Base-by-base conservation (phyloP, 2,113 vertebrate species). In the Phycodurus eques region DNA sequence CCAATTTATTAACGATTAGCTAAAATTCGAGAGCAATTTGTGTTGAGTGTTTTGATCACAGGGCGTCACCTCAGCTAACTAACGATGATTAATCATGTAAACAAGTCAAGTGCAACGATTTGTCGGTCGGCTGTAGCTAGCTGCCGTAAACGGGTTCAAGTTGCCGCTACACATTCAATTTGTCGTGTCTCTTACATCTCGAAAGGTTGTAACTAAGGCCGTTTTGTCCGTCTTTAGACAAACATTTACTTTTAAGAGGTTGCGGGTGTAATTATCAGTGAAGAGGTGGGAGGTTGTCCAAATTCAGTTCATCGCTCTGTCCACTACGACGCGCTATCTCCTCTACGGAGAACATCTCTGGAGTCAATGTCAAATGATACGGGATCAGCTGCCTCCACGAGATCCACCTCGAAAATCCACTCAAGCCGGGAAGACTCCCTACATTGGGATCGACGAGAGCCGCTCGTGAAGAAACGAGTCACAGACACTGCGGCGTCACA, bases 311-410 rank as follows among this genome's bases (percentile, higher is more conserved):
- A 1, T 35, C 9, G 12, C 43, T 15, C 5, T 46, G n/a, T 12
- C 42, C 35, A 44, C 63, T 60, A 22, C 20, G 20, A n/a, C 39
- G 20, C 8, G 20, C 10, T 6, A 46, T 65, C 63, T 65, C 13
- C 35, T 44, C 11, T 8, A 0, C 12, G 43, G 46, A 65, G 63
- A 65, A 46, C 39, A 46, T 65, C 42, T 65, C n/a, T 22, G 15
- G 42, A 27, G 78, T 88, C 88, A 88, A 84, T 71, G 87, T 89
- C 87, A 92, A 73, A 81, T 59, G 74, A 74, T 47, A 79, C 75
- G 54, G 72, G 67, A 82, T 90, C 89, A 87, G 87, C 87, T 79
- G 75, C 80, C 68, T 1, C 60, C n/a, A 46, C 63, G 70, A 35
- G 19, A 65, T 72, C 75, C 42, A 33, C 46, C 51, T 12, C 35